Evolutionary conservation across 2,113 vertebrate species (phyloP).

Genomic region (Ancistrus triradiatus): DNA sequence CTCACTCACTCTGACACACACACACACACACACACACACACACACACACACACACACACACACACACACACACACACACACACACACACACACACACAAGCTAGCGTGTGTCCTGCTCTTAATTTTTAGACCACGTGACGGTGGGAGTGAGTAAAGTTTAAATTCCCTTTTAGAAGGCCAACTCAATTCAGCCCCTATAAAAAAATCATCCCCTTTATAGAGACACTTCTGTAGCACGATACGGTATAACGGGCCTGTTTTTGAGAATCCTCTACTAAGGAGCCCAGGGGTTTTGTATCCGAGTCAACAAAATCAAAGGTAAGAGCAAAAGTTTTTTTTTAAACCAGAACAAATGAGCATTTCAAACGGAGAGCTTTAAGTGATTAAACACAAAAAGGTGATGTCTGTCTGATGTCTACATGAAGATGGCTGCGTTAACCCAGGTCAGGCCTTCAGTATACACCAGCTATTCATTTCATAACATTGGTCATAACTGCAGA

Average conservation of each 20-base stretch:
- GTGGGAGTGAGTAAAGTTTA: constrained; percentile 79
- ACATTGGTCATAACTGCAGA: not conserved
- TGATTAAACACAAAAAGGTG: not conserved
- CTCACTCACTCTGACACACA: no score
- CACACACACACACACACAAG: constrained; percentile 15
- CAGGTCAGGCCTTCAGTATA: constrained; percentile 15
- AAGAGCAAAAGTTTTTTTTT: constrained; percentile 42
- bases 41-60: constrained; percentile 39
- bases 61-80: constrained; percentile 39
- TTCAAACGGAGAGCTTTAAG: no score
- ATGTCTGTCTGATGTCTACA: not conserved
- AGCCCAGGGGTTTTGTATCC: constrained; percentile 34
- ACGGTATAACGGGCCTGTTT: constrained; percentile 39
- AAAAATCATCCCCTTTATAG: constrained; percentile 60
- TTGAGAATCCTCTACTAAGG: constrained; percentile 41
- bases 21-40: no score
- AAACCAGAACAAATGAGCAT: not conserved
- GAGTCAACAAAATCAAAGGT: constrained; percentile 42
- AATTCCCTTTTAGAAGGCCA: constrained; percentile 74
- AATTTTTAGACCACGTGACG: constrained; percentile 79
- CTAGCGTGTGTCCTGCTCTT: constrained; percentile 74
- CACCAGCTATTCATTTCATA: not conserved
- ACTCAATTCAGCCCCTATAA: constrained; percentile 65
- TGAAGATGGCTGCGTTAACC: not conserved
- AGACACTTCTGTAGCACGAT: constrained; percentile 50